Percentiles rank a stretch among this genome's conserved stretches.
Evolutionary conservation across 2,888 invertebrate species (phyloP).

Genomic region (Anoplius nigerrimus): DNA sequence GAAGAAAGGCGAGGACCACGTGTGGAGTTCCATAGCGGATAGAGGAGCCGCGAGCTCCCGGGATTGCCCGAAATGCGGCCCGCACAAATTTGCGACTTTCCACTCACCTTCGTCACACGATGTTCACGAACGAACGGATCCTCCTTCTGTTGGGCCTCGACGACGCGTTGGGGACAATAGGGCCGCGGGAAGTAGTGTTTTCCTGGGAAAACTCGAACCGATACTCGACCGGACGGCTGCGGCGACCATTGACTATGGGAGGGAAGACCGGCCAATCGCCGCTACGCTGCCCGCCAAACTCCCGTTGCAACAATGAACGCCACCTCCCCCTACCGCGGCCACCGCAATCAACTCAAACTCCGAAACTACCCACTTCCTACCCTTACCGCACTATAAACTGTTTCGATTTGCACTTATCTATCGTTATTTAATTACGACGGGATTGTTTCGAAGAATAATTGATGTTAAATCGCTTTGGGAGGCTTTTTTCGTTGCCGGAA

Average conservation of each 20-base stretch:
- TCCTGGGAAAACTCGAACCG: slow-evolving; percentile 67
- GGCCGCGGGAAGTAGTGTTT: slow-evolving; percentile 65
- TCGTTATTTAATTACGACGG: neutral
- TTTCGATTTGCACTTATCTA: neutral
- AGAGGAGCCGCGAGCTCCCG: slow-evolving; percentile 32
- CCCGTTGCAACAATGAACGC: slow-evolving; percentile 50
- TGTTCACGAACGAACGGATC: slow-evolving; percentile 40
- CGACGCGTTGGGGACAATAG: slow-evolving; percentile 64
- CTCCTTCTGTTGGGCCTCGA: slow-evolving; percentile 39
- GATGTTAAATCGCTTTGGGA: neutral
- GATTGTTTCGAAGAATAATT: neutral
- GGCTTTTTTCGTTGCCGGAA: neutral
- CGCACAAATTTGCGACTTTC: slow-evolving; percentile 20
- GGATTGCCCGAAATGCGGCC: slow-evolving; percentile 14
- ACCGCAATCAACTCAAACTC: slow-evolving; percentile 25
- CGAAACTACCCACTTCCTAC: slow-evolving; percentile 21
- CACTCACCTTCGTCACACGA: slow-evolving; percentile 41
- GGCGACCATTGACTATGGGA: slow-evolving; percentile 63
- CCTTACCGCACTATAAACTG: neutral
- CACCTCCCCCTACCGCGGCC: slow-evolving; percentile 37
- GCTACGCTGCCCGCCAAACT: slow-evolving; percentile 58
- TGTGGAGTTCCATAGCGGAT: slow-evolving; percentile 47
- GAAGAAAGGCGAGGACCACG: slow-evolving; percentile 53
- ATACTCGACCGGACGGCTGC: slow-evolving; percentile 65
- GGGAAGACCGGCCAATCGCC: slow-evolving; percentile 62